Evolutionary conservation across 2,888 invertebrate genomes (phyloP).

Genomic region (Tethea ocularis): DNA sequence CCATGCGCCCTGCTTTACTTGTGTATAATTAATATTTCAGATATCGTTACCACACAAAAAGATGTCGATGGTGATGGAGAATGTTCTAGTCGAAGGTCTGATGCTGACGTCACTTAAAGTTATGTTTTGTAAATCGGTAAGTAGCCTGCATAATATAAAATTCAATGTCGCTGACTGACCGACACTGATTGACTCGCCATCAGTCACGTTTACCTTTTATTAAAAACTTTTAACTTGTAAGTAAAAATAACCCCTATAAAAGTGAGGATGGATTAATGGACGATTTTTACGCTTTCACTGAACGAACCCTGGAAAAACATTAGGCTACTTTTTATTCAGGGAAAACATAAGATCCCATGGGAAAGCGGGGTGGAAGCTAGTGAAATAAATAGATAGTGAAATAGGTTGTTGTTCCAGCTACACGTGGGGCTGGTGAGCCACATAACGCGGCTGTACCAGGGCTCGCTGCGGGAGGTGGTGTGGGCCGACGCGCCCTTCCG

Average conservation of each 20-base stretch:
- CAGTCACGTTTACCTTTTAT: too few relatives aligned
- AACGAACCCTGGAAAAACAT: too few relatives aligned
- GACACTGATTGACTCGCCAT: too few relatives aligned
- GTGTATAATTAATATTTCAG: slow-evolving; percentile 58
- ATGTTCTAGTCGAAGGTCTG: slow-evolving; percentile 60
- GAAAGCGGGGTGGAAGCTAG: too few relatives aligned
- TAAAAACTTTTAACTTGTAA: too few relatives aligned
- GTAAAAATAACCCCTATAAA: too few relatives aligned
- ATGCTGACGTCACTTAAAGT: slow-evolving; percentile 66
- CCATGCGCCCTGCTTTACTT: too few relatives aligned
- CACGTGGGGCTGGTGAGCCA: slow-evolving; percentile 53
- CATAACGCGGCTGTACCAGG: slow-evolving; percentile 47
- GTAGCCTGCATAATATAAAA: slow-evolving; percentile 42
- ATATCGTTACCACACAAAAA: slow-evolving; percentile 54
- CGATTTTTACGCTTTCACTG: too few relatives aligned
- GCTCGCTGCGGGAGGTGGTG: slow-evolving; percentile 55
- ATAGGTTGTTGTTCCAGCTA: slow-evolving; percentile 45
- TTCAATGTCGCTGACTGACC: neutral
- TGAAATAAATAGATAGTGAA: too few relatives aligned
- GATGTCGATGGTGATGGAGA: slow-evolving; percentile 60
- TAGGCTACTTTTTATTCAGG: too few relatives aligned
- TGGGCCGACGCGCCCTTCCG: slow-evolving; percentile 62
- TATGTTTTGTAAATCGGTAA: slow-evolving; percentile 73
- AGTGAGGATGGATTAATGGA: too few relatives aligned
- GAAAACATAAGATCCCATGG: too few relatives aligned